phyloP scores from a whole-genome alignment of 2,888 invertebrate genomes.

The Aricia artaxerxes region DNA sequence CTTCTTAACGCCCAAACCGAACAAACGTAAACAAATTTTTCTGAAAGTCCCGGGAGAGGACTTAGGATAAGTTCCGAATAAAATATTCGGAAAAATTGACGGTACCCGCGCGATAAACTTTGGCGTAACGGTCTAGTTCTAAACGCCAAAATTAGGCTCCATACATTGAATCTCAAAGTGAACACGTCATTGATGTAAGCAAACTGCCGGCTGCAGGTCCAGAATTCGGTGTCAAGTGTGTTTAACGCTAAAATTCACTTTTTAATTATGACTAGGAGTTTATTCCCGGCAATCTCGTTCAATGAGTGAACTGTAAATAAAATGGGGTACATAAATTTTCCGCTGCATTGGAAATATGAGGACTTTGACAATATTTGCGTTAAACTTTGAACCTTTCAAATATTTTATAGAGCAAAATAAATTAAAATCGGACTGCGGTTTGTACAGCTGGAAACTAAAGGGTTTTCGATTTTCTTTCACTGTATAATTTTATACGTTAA shows the following conservation, averaged over 20 bases:
- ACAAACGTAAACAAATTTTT: no score
- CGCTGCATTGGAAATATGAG: conserved; percentile 29
- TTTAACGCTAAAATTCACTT: conserved; percentile 4
- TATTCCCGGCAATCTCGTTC: conserved; percentile 27
- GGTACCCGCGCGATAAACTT: background rate
- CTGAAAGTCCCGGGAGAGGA: no score
- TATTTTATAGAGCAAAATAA: conserved; percentile 26
- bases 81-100: no score
- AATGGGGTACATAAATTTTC: conserved; percentile 28
- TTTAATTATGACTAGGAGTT: conserved; percentile 24
- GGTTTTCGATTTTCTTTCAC: background rate
- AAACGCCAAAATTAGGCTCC: background rate
- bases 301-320: conserved; percentile 26
- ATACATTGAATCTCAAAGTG: conserved; percentile 1
- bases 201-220: conserved; percentile 13
- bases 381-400: conserved; percentile 23
- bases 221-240: conserved; percentile 22
- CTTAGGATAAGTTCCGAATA: no score
- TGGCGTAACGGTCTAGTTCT: background rate
- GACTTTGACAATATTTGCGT: conserved; percentile 27
- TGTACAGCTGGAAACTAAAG: background rate
- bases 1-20: no score
- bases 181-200: conserved; percentile 18
- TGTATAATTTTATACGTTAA: background rate
- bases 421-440: conserved; percentile 7